Percentiles rank a stretch among this genome's conserved stretches.
Evolutionary conservation across 1,140 invertebrate genomes (phyloP).

Genomic region (Drosophila kepulauana): DNA sequence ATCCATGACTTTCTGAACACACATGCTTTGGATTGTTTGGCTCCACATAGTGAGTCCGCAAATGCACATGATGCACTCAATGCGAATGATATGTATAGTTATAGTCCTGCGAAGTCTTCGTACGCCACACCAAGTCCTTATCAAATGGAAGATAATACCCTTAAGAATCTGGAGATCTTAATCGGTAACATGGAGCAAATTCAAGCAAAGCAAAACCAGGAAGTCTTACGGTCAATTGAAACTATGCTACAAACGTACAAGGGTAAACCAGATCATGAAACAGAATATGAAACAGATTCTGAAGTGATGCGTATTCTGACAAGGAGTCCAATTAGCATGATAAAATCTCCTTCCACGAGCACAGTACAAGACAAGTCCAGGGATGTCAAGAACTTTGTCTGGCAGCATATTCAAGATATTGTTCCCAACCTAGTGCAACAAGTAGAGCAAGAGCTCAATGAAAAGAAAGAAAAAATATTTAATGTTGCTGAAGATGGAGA

Average conservation of each 20-base stretch:
- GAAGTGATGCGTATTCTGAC: constrained; percentile 77
- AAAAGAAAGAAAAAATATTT: constrained; percentile 25
- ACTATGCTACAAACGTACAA: constrained; percentile 76
- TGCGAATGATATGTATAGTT: constrained; percentile 42
- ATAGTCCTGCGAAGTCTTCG: constrained; percentile 64
- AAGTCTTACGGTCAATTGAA: constrained; percentile 77
- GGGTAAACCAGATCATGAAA: constrained; percentile 59
- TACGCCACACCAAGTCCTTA: constrained; percentile 76
- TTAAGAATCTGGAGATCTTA: constrained; percentile 84
- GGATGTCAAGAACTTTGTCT: constrained; percentile 81
- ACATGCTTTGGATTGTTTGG: constrained; percentile 74
- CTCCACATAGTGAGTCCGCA: constrained; percentile 43
- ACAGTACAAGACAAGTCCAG: constrained; percentile 36
- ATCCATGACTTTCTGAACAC: constrained; percentile 82
- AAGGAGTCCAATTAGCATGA: constrained; percentile 77
- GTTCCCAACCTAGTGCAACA: constrained; percentile 84
- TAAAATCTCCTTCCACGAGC: constrained; percentile 24
- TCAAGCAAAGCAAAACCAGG: constrained; percentile 81
- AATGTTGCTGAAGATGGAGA: not conserved
- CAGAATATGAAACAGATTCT: constrained; percentile 68
- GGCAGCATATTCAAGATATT: constrained; percentile 84
- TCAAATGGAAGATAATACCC: constrained; percentile 73
- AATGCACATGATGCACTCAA: constrained; percentile 55
- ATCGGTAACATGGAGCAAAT: constrained; percentile 84
- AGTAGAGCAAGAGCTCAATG: constrained; percentile 79